These are phyloP conservation scores for Seriola dumerili DNA, from an alignment of 2,113 vertebrate genomes.

Conservation along the genomic window DNA sequence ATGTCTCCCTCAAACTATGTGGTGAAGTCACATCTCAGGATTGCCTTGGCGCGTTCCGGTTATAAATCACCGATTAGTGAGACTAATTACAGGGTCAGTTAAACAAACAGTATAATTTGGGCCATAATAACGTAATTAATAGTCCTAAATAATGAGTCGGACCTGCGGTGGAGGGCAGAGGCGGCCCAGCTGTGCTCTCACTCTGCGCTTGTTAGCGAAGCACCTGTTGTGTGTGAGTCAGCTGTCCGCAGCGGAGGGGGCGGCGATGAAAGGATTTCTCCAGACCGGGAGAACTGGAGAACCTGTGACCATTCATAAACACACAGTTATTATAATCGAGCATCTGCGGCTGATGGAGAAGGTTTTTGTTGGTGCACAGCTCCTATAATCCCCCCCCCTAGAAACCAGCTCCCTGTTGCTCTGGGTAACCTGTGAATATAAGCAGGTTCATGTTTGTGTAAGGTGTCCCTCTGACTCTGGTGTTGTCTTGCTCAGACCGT, in stretches of 20 bases:
- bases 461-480: neutral
- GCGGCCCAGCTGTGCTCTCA: constrained; percentile 40
- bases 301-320: neutral
- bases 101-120: constrained; percentile 50
- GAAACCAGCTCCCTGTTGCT: no score
- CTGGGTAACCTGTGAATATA: no score
- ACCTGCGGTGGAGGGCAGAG: constrained; percentile 9
- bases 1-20: constrained; percentile 25
- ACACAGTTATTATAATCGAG: constrained; percentile 2
- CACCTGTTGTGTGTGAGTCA: constrained; percentile 60
- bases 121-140: constrained; percentile 45
- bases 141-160: constrained; percentile 34
- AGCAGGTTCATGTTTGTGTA: no score
- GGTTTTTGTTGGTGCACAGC: no score
- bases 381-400: no score
- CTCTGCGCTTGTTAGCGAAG: constrained; percentile 20
- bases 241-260: constrained; percentile 24
- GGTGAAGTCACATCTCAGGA: constrained; percentile 46
- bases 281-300: neutral
- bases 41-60: constrained; percentile 24
- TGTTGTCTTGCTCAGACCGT: constrained; percentile 83
- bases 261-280: constrained; percentile 34
- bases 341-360: constrained; percentile 9
- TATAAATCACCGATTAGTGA: constrained; percentile 50
- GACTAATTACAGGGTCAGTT: constrained; percentile 58